phyloP scores from a whole-genome alignment of 2,113 vertebrate species.

The Scortum barcoo region DNA sequence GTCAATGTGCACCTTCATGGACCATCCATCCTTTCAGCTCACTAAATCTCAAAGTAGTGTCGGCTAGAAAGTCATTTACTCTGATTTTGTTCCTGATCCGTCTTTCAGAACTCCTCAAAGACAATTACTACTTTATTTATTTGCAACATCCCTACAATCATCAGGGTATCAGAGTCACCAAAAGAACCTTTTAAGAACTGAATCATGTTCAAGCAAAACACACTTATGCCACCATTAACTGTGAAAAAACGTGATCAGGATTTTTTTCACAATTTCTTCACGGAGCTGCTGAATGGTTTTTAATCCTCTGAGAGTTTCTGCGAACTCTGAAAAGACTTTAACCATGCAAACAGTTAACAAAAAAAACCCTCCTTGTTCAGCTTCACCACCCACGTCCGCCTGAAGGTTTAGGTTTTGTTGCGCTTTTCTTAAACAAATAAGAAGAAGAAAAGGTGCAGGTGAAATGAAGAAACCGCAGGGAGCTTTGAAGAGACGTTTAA shows the following conservation, averaged over 20 bases:
- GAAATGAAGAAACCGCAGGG: neutral
- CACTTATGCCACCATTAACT: neutral
- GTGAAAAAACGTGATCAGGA: neutral
- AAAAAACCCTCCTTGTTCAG: constrained; percentile 27
- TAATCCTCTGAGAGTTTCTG: constrained; percentile 3
- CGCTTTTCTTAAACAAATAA: neutral
- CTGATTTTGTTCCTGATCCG: no score
- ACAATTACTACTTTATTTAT: neutral
- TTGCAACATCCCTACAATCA: neutral
- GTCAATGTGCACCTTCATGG: neutral
- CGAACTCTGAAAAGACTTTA: constrained; percentile 21
- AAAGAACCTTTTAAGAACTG: neutral
- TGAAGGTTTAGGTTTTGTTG: constrained; percentile 8
- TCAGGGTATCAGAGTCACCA: no score
- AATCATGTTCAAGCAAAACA: neutral
- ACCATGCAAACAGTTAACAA: constrained; percentile 1
- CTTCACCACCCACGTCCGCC: constrained; percentile 11
- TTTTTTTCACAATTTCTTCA: neutral
- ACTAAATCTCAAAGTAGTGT: no score
- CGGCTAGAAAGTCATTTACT: no score
- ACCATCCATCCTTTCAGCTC: neutral
- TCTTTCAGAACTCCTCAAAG: no score
- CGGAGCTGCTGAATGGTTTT: constrained; percentile 12
- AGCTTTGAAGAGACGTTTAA: neutral
- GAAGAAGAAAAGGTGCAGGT: neutral